Base-by-base conservation (phyloP, 2,888 invertebrate genomes). In the Buathra laborator region DNA sequence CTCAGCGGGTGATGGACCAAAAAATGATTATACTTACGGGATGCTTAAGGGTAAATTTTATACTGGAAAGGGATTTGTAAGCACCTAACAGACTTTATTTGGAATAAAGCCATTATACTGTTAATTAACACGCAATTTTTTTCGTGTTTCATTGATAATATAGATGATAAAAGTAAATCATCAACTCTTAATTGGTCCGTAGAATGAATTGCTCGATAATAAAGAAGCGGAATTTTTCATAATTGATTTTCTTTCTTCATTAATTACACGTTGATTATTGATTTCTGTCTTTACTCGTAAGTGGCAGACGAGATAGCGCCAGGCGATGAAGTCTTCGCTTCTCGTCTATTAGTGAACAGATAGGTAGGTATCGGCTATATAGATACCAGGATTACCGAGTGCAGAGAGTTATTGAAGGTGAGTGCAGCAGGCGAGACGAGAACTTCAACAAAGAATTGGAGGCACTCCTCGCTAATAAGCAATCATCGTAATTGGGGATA, bases 401-500 rank as follows among this genome's bases (percentile, higher is more conserved):
- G 68, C 64, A 70, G 67, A 62, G 64, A 48, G 66, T 53, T 51
- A 67, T 24, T 51, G 79, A 59, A 51, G 76, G 71, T 71, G 51
- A 84, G 83, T 78, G 81, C 80, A 74, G 72, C 68, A 64, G 78
- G 66, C 76, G 78, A 79, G 75, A 79, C 79, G 80, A 72, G 12
- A 82, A n/a, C 24, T 16, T 56, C 64, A 67, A 78, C 76, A 86
- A 87, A 83, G 81, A 84, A 87, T 83, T 81, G 46, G 43, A 78
- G 70, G 83, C 66, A 64, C 77, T 78, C 75, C 46, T 81, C 59
- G 72, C 83, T 87, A 86, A 87, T 87, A 83, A 87, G 84, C 77
- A 71, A 74, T 84, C 84, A 81, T 77, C 85, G 89, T 92, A 91
- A 92, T 92, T 91, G 92, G 90, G 86, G 90, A 87, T 91, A 92